Evolutionary conservation across 1,140 invertebrate species (phyloP), one percentile per base, ranked within the genome.

Genomic region (Tetranychus urticae): DNA sequence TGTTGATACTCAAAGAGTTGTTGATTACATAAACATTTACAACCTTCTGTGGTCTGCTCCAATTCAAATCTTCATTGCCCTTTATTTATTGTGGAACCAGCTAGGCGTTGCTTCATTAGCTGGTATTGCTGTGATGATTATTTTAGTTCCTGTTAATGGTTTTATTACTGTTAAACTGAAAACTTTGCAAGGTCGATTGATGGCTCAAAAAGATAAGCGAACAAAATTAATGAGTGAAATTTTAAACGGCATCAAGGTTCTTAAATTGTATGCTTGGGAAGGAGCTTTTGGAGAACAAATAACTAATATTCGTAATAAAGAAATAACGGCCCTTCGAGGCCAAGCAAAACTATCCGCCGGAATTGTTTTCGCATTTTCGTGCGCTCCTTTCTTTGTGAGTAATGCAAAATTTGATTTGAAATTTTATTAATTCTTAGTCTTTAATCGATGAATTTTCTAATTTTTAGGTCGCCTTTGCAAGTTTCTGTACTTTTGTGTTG

Each of bases 61-160:
- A 36, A 58, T 70, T 12, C 65, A 73, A 63, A 65, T 73, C 33
- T 34, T 61, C 5, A 59, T 73, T 1, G 62, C 74, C 14, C 47
- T 76, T 2, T 70, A 65, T 63, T 67, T 76, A 39, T 61, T 74
- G 13, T 73, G 66, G 62, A 48, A 65, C 58, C 61, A 69, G n/a
- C 65, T 76, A 42, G 72, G 74, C 13, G 56, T 61, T 14, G 64
- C 71, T 13, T 66, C 71, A 4, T 31, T 75, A 13, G 67, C 69
- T 39, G 73, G 72, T 39, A 55, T 74, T 14, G 83, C 61, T 23
- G 63, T 75, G 23, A 65, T 75, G 54, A 58, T 74, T 42, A 78
- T 92, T 58, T 76, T 93, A 39, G 87, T 93, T 65, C 89, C 89
- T 0, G 71, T 93, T 6, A 96, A 96, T 73, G 86, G 83, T 5